Evolutionary conservation across 2,888 invertebrate species (phyloP), one percentile per base, ranked within the genome.

Genomic region (Cheilosia impressa): DNA sequence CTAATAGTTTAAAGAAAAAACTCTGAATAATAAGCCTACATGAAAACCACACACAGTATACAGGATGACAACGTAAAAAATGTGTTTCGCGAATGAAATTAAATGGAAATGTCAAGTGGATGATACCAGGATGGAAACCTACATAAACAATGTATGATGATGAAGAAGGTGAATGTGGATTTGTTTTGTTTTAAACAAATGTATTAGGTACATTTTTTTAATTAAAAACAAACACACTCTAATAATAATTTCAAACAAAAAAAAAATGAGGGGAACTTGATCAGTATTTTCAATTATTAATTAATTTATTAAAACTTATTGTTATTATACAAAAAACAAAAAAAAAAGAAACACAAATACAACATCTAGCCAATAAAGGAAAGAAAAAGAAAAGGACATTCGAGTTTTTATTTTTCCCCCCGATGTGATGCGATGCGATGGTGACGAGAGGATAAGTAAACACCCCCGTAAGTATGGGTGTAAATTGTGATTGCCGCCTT

Each of bases 361-460:
- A 84, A 65, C 73, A n/a, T 79, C 66, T 84, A 84, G 79, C 75
- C 72, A 83, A 84, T 84, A 84, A 79, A 84, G 52, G 58, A 83
- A 75, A 68, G 58, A 83, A 75, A 68, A 79, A 75, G 69, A 65
- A 69, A 83, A 72, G 60, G 53, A 84, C 58, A 63, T 15, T 22
- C n/a, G 43, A 17, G 17, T 68, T 84, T 82, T 27, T 15, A 52
- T 27, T 52, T 6, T 27, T 52, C 9, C 10, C 17, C 10, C 17
- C 17, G 47, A 19, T 17, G 7, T 7, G 17, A n/a, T 5, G 45
- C 22, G 22, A 15, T 22, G n/a, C n/a, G n/a, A n/a, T n/a, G n/a
- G n/a, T n/a, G 22, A 22, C 2, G 22, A 22, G 22, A 2, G 22
- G 22, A 22, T 22, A 22, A n/a, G n/a, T n/a, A n/a, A n/a, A n/a